A percentile compares a stretch with the other conserved stretches of the same genome.
Evolutionary conservation across 2,113 vertebrate genomes (phyloP).

Genomic region (Laticauda laticaudata): DNA sequence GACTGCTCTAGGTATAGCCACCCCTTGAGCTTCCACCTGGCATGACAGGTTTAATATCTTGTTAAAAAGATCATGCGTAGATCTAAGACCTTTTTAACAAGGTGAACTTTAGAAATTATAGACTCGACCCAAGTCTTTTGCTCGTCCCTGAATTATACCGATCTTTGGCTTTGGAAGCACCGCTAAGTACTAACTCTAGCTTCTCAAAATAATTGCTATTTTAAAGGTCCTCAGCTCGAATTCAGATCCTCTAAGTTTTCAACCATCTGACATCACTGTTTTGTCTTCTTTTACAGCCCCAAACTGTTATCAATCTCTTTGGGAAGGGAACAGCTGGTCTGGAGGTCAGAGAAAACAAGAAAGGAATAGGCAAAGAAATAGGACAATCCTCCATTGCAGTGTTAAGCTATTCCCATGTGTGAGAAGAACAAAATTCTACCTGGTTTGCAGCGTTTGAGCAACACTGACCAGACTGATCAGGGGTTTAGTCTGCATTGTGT

Average conservation of each 20-base stretch:
- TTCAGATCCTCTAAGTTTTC: background rate
- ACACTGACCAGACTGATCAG: background rate
- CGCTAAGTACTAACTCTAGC: background rate
- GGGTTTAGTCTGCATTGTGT: background rate
- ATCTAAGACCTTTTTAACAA: background rate
- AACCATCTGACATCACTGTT: background rate
- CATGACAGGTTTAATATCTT: background rate
- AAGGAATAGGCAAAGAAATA: background rate
- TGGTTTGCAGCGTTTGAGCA: background rate
- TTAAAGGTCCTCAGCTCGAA: background rate
- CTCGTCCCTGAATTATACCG: background rate
- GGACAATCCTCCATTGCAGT: background rate
- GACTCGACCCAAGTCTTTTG: background rate
- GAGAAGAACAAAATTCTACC: background rate
- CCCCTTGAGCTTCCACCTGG: background rate
- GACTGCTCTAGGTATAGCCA: background rate
- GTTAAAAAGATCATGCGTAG: background rate
- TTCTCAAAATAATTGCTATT: background rate
- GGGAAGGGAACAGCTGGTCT: background rate
- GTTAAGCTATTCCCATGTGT: background rate
- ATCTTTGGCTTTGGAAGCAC: background rate
- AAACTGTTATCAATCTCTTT: background rate
- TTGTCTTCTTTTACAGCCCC: background rate
- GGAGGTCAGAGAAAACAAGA: background rate
- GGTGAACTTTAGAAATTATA: background rate